phyloP scores from a whole-genome alignment of 2,888 invertebrate genomes.

The Campopleginae sp. region DNA sequence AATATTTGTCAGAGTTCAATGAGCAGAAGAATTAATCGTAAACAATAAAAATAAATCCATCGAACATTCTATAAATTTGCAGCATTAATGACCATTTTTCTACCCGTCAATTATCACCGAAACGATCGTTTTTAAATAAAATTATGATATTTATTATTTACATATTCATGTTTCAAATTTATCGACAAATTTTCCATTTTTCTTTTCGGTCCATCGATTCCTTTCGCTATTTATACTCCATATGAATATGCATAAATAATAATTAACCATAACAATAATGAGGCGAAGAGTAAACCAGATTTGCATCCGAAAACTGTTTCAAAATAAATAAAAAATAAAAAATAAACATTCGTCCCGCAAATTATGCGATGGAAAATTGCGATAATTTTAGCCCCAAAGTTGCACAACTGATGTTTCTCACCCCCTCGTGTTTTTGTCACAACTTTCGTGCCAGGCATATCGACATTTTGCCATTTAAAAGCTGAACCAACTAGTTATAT shows the following conservation, averaged over 20 bases:
- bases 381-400: conserved; percentile 46
- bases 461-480: not conserved
- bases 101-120: conserved; percentile 28
- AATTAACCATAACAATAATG: not conserved
- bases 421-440: not conserved
- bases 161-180: conserved; percentile 5
- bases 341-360: conserved; percentile 57
- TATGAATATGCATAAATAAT: conserved; percentile 13
- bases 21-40: not conserved
- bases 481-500: conserved; percentile 20
- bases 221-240: not conserved
- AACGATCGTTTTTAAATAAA: not conserved
- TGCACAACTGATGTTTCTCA: not conserved
- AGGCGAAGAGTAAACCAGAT: conserved; percentile 26
- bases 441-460: conserved; percentile 1
- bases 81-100: conserved; percentile 15
- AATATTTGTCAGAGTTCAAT: not conserved
- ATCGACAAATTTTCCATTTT: not conserved
- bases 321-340: not conserved
- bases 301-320: conserved; percentile 43
- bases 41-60: conserved; percentile 25
- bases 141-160: not conserved
- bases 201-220: not conserved
- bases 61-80: conserved; percentile 54
- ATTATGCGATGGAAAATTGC: conserved; percentile 65